Percentiles rank a stretch among this genome's conserved stretches.
Conservation (phyloP, 2,797 vertebrate genomes). For the Nasua narica region DNA sequence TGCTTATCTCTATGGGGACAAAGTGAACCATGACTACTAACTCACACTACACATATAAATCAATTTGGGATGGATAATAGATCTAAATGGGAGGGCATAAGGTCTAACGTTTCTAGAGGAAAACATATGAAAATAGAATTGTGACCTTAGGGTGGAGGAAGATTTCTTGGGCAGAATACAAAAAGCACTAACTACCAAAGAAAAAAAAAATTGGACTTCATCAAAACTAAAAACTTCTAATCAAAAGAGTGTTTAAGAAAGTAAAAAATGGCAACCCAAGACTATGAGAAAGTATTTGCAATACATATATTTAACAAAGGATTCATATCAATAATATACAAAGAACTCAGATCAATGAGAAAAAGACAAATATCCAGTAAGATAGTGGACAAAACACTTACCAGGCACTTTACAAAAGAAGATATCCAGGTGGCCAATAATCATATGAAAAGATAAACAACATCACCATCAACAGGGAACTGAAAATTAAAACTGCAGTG, state of each 20-base stretch:
- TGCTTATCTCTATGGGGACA: background rate
- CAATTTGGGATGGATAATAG: background rate
- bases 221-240: slow-evolving; percentile 46
- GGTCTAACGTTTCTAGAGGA: background rate
- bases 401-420: background rate
- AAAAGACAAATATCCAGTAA: slow-evolving; percentile 2
- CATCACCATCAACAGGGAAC: background rate
- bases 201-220: slow-evolving; percentile 13
- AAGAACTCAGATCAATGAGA: background rate
- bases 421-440: background rate
- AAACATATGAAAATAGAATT: background rate
- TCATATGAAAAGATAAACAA: background rate
- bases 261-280: slow-evolving; percentile 22
- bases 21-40: background rate
- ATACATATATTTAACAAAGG: background rate
- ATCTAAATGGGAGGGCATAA: background rate
- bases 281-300: slow-evolving; percentile 19
- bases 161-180: slow-evolving; percentile 15
- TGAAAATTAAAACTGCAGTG: background rate
- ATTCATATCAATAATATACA: slow-evolving; percentile 16
- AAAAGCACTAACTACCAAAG: background rate
- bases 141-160: slow-evolving; percentile 4
- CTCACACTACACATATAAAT: slow-evolving; percentile 9
- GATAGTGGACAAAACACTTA: background rate
- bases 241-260: slow-evolving; percentile 49